A percentile compares a stretch with the other conserved stretches of the same genome.
Conservation (phyloP, 2,888 invertebrate genomes). For the Tipula helvola region DNA sequence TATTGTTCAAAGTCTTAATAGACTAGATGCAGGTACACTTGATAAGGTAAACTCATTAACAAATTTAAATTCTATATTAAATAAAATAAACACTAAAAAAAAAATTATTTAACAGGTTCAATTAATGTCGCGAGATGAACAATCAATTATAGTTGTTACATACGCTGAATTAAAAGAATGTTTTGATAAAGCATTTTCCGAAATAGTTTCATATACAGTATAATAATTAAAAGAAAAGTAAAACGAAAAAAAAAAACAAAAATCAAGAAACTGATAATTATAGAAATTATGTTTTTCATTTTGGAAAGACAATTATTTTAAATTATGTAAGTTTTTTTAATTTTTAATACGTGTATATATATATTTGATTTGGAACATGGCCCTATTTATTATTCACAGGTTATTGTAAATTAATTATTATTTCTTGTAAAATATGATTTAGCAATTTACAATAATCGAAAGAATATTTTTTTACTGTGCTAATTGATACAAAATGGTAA, state of each 20-base stretch:
- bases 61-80: no score
- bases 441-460: not conserved
- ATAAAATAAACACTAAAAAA: not conserved
- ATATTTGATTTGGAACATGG: not conserved
- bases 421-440: not conserved
- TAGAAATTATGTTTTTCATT: conserved; percentile 4
- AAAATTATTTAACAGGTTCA: conserved; percentile 54
- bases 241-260: not conserved
- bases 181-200: conserved; percentile 82
- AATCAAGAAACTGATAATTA: not conserved
- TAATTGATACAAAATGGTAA: not conserved
- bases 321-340: not conserved
- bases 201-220: conserved; percentile 39
- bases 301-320: not conserved
- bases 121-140: conserved; percentile 91
- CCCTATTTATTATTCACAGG: not conserved
- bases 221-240: not conserved
- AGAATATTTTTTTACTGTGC: not conserved
- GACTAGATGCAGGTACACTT: conserved; percentile 69
- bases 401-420: not conserved
- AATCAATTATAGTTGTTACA: conserved; percentile 89
- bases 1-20: conserved; percentile 85
- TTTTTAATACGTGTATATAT: not conserved
- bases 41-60: conserved; percentile 48
- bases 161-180: conserved; percentile 93